phyloP scores from a whole-genome alignment of 2,113 vertebrate genomes.

The Brienomyrus brachyistius region DNA sequence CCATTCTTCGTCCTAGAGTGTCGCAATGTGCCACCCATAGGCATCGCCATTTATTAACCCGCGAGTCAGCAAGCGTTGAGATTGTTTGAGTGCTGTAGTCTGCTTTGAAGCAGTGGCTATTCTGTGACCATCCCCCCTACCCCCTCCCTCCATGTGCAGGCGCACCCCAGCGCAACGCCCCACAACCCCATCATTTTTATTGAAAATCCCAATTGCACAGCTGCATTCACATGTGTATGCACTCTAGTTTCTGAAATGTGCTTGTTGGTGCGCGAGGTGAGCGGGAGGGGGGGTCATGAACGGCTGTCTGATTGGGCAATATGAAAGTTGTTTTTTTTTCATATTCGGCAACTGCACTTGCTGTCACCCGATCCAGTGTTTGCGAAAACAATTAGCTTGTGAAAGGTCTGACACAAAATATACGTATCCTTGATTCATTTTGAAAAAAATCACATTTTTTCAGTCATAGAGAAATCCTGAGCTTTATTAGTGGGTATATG shows the following conservation, averaged over 20 bases:
- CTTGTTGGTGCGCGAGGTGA: background rate
- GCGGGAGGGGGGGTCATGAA: background rate
- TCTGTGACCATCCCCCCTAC: background rate
- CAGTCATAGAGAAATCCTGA: background rate
- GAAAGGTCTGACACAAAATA: background rate
- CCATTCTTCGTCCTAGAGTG: background rate
- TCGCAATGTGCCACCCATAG: background rate
- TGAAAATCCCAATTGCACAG: background rate
- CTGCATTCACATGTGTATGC: background rate
- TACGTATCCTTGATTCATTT: background rate
- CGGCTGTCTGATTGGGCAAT: background rate
- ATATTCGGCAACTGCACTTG: background rate
- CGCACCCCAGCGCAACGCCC: background rate
- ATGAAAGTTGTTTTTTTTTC: background rate
- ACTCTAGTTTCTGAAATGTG: background rate
- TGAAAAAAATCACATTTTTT: background rate
- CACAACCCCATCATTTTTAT: background rate
- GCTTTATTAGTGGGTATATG: background rate
- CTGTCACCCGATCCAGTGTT: background rate
- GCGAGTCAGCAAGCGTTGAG: background rate
- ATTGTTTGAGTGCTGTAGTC: background rate
- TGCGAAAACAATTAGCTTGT: background rate
- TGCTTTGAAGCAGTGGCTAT: background rate
- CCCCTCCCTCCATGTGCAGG: too few species aligned
- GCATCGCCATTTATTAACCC: background rate